Evolutionary conservation across 2,113 vertebrate species (phyloP).

Genomic region (Ceyx margarethae): DNA sequence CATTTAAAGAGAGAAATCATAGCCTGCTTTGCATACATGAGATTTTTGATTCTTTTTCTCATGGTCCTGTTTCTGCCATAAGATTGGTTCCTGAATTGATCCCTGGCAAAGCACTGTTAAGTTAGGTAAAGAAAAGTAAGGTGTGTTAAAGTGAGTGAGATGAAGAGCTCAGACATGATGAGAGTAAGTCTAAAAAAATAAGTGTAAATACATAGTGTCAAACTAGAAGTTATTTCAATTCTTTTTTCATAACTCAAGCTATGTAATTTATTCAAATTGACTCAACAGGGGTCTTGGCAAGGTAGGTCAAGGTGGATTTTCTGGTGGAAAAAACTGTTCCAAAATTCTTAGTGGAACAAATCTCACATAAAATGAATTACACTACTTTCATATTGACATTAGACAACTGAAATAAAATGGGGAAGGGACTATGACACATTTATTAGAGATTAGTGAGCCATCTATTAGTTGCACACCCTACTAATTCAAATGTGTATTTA

Average conservation of each 20-base stretch:
- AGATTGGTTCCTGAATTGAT: background rate
- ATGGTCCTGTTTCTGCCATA: background rate
- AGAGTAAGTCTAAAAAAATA: background rate
- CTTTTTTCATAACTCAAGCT: slow-evolving; percentile 5
- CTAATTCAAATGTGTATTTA: background rate
- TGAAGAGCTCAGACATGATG: background rate
- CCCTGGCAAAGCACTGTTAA: background rate
- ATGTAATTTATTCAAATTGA: slow-evolving; percentile 41
- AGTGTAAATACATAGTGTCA: background rate
- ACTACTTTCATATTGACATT: background rate
- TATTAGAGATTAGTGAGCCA: background rate
- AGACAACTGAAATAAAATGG: background rate
- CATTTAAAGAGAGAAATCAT: background rate
- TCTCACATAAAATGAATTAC: background rate
- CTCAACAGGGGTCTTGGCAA: slow-evolving; percentile 28
- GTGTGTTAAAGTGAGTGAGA: background rate
- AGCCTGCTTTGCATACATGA: background rate
- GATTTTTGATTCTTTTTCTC: background rate
- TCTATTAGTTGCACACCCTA: background rate
- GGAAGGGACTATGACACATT: background rate
- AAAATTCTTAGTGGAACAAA: slow-evolving; percentile 26
- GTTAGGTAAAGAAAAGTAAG: background rate
- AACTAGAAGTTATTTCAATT: slow-evolving; percentile 38
- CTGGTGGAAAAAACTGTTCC: background rate
- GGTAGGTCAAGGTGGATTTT: slow-evolving; percentile 50